Evolutionary conservation across 2,888 invertebrate genomes (phyloP).

Genomic region (Panopea generosa): DNA sequence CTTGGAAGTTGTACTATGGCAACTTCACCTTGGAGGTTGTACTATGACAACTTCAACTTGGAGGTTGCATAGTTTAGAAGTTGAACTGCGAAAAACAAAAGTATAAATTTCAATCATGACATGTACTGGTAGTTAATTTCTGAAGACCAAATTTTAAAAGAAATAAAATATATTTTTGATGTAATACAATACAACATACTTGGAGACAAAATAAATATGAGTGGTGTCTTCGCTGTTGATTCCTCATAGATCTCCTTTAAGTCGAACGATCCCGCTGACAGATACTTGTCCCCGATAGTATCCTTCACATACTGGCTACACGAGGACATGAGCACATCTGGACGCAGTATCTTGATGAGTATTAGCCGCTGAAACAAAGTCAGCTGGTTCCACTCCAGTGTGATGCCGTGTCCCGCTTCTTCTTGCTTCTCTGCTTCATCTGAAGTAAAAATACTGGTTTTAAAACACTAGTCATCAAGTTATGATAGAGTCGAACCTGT

Average conservation of each 20-base stretch:
- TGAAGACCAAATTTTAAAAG: too few species aligned
- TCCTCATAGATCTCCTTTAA: slow-evolving; percentile 83
- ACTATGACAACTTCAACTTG: too few species aligned
- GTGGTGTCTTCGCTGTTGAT: slow-evolving; percentile 82
- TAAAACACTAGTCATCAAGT: background rate
- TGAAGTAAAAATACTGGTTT: slow-evolving; percentile 21
- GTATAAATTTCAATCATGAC: too few species aligned
- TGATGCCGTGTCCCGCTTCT: slow-evolving; percentile 49
- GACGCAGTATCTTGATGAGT: slow-evolving; percentile 82
- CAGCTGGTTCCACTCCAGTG: slow-evolving; percentile 80
- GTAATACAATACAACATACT: too few species aligned
- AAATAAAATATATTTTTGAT: too few species aligned
- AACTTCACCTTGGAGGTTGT: too few species aligned
- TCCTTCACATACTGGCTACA: slow-evolving; percentile 79
- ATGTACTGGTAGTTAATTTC: too few species aligned
- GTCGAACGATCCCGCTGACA: slow-evolving; percentile 82
- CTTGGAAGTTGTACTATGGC: too few species aligned
- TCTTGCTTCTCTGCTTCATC: slow-evolving; percentile 22
- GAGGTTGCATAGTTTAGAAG: too few species aligned
- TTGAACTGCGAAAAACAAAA: too few species aligned
- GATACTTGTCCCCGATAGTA: slow-evolving; percentile 80
- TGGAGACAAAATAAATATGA: slow-evolving; percentile 84
- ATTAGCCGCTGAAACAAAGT: slow-evolving; percentile 81
- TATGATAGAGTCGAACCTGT: too few species aligned
- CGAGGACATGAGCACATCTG: slow-evolving; percentile 77